Percentiles rank a stretch among this genome's conserved stretches.
phyloP scores from a whole-genome alignment of 2,113 vertebrate genomes.

The Thamnophis sirtalis region DNA sequence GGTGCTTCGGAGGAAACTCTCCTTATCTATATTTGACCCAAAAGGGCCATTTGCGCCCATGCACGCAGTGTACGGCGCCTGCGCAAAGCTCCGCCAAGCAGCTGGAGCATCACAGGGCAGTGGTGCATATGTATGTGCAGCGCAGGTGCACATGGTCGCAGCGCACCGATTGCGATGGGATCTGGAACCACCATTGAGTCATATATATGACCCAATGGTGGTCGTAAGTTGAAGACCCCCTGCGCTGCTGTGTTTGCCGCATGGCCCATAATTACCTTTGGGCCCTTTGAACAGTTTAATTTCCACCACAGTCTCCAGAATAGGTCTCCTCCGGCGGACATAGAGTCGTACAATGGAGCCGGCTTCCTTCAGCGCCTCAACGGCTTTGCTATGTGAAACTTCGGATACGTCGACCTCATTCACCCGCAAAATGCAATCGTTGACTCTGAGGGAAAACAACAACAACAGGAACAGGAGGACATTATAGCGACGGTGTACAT shows the following conservation, averaged over 20 bases:
- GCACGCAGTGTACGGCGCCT: too few relatives aligned
- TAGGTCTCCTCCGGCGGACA: conserved; percentile 87
- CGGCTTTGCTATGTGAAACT: conserved; percentile 92
- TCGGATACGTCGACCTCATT: conserved; percentile 91
- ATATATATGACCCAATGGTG: too few relatives aligned
- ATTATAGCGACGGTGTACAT: background rate
- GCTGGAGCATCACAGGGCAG: too few relatives aligned
- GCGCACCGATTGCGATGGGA: too few relatives aligned
- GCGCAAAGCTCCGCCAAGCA: too few relatives aligned
- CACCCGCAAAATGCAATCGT: conserved; percentile 94
- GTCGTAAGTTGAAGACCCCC: background rate
- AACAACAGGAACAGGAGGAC: conserved; percentile 1
- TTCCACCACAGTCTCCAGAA: conserved; percentile 92
- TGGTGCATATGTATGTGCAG: too few relatives aligned
- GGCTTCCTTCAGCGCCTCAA: conserved; percentile 92
- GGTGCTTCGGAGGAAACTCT: too few relatives aligned
- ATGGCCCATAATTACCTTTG: conserved; percentile 77
- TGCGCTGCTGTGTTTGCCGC: background rate
- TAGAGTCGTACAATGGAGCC: conserved; percentile 91
- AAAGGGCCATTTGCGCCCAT: too few relatives aligned
- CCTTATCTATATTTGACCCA: too few relatives aligned
- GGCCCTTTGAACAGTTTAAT: conserved; percentile 96
- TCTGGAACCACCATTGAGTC: too few relatives aligned
- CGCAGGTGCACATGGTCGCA: too few relatives aligned
- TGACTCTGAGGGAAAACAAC: conserved; percentile 75